Percentiles rank a stretch among this genome's conserved stretches.
phyloP scores from a whole-genome alignment of 2,888 invertebrate genomes.

The Ophion ventricosus region DNA sequence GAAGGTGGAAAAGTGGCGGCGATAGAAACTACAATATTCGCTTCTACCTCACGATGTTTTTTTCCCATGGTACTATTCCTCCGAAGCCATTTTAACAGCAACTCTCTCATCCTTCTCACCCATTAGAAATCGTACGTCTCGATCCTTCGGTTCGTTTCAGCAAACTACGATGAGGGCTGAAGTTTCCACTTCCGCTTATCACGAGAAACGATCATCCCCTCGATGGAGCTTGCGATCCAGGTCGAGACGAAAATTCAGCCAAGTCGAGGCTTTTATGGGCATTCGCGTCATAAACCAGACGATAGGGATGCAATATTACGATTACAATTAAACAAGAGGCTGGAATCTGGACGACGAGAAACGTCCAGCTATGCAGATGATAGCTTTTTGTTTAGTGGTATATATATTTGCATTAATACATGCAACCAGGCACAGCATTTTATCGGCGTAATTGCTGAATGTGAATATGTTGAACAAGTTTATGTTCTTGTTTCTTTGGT shows the following conservation, averaged over 20 bases:
- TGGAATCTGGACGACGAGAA: not conserved
- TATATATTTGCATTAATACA: not conserved
- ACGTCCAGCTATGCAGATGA: not conserved
- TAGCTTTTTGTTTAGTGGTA: not conserved
- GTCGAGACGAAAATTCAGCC: constrained; percentile 20
- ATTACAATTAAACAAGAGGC: constrained; percentile 32
- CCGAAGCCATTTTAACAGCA: constrained; percentile 13
- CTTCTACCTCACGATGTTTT: constrained; percentile 16
- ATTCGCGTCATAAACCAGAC: constrained; percentile 32
- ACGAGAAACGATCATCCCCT: constrained; percentile 26
- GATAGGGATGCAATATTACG: constrained; percentile 40
- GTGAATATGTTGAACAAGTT: not conserved
- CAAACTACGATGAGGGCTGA: constrained; percentile 20
- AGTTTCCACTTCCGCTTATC: constrained; percentile 17
- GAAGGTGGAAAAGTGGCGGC: constrained; percentile 5
- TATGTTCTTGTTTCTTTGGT: not conserved
- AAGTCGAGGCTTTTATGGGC: constrained; percentile 37
- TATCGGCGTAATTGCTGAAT: not conserved
- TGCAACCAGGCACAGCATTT: not conserved
- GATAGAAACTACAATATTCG: constrained; percentile 14
- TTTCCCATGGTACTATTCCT: constrained; percentile 8
- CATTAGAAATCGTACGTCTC: not conserved
- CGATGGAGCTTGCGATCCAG: constrained; percentile 13
- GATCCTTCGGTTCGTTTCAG: constrained; percentile 26
- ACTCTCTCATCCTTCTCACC: not conserved